Conservation (phyloP, 2,888 invertebrate genomes). For the Tortricodes alternella region DNA sequence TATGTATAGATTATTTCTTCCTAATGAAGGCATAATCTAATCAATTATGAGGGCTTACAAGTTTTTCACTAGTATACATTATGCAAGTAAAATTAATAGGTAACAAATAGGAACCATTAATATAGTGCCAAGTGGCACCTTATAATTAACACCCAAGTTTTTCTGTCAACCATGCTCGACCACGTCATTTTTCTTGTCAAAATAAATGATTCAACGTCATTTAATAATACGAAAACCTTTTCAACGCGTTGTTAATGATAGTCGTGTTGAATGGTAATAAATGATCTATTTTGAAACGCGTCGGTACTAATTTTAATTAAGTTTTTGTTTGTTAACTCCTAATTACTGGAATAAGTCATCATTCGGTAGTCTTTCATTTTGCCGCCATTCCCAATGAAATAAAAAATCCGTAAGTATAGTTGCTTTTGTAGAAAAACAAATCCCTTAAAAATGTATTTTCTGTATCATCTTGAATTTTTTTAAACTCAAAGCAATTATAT, state of each 20-base stretch:
- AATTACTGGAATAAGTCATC: neutral
- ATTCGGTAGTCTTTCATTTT: neutral
- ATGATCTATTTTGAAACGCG: neutral
- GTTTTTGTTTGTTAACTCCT: neutral
- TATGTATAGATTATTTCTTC: no score
- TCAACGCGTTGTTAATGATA: slow-evolving; percentile 11
- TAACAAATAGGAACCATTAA: neutral
- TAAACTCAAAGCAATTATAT: no score
- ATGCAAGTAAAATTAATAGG: neutral
- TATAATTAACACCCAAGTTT: slow-evolving; percentile 12
- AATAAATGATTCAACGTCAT: slow-evolving; percentile 16
- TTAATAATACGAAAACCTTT: slow-evolving; percentile 9
- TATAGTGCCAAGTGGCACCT: slow-evolving; percentile 2
- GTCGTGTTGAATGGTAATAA: neutral
- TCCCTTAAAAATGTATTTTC: no score
- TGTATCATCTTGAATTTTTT: no score
- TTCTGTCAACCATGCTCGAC: neutral
- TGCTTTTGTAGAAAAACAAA: no score
- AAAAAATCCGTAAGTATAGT: no score
- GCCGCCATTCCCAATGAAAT: neutral
- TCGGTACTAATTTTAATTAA: slow-evolving; percentile 1
- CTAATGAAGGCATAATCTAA: no score
- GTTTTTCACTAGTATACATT: neutral
- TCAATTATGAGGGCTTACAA: neutral
- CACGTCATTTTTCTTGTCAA: slow-evolving; percentile 25